Conservation (phyloP, 1,140 invertebrate species). For the Megathymus violae region DNA sequence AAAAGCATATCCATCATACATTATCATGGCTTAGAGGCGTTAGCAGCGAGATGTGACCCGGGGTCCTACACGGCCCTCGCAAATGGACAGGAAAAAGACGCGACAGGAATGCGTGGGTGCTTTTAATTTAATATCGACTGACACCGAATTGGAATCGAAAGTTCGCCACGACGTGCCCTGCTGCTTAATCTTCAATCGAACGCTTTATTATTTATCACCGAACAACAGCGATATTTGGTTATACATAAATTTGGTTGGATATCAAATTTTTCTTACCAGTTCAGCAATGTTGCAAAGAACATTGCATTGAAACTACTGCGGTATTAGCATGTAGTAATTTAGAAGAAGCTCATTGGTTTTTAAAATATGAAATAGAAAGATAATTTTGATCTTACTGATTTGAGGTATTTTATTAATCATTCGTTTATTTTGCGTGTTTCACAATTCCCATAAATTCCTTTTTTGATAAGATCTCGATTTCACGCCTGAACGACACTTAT, state of each 20-base stretch:
- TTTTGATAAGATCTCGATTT: slow-evolving; percentile 1
- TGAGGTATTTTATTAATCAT: no score
- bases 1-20: slow-evolving; percentile 54
- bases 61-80: slow-evolving; percentile 78
- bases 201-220: slow-evolving; percentile 63
- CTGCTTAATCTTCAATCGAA: slow-evolving; percentile 58
- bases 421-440: no score
- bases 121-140: slow-evolving; percentile 83
- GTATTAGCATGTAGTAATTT: no score
- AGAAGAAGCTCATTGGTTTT: no score
- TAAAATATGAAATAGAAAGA: no score
- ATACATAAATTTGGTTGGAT: slow-evolving; percentile 8
- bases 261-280: no score
- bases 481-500: slow-evolving; percentile 8
- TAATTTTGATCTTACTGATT: no score
- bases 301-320: no score
- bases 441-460: not conserved
- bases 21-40: slow-evolving; percentile 47
- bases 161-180: slow-evolving; percentile 74
- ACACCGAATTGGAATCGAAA: slow-evolving; percentile 82
- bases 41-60: slow-evolving; percentile 75
- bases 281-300: no score
- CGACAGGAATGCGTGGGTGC: slow-evolving; percentile 79
- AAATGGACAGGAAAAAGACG: slow-evolving; percentile 84
- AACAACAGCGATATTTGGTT: slow-evolving; percentile 34